These are phyloP conservation scores for Ctena decussata DNA, from an alignment of 2,888 invertebrate species.

Conservation along the genomic window DNA sequence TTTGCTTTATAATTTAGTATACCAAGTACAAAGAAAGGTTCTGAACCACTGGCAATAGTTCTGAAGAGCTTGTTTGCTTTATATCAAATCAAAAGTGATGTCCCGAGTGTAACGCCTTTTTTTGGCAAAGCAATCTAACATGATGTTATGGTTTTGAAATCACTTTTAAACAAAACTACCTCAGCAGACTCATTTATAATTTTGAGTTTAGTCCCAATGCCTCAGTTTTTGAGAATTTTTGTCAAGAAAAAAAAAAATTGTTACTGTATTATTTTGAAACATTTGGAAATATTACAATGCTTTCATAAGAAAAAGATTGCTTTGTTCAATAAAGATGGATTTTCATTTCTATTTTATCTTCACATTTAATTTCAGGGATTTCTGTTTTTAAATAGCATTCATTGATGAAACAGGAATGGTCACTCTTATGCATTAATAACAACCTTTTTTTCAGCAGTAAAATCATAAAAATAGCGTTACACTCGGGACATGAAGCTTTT, in stretches of 20 bases:
- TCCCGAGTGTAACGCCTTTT: constrained; percentile 1
- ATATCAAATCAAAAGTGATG: neutral
- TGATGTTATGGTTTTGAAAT: neutral
- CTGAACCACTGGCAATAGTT: neutral
- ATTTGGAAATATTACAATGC: too few relatives aligned
- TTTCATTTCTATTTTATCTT: neutral
- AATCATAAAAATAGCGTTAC: neutral
- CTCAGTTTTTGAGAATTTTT: neutral
- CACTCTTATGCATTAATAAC: neutral
- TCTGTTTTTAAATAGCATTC: neutral
- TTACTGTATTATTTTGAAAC: neutral
- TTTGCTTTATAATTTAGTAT: neutral
- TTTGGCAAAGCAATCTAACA: neutral
- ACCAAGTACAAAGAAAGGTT: neutral
- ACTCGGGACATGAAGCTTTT: neutral
- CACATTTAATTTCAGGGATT: neutral
- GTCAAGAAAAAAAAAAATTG: neutral
- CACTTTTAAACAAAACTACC: neutral
- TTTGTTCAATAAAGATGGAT: neutral
- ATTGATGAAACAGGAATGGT: neutral
- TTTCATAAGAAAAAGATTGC: neutral
- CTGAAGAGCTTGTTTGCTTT: neutral
- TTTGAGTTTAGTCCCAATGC: neutral
- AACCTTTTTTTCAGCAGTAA: neutral
- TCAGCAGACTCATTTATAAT: neutral